These are phyloP conservation scores for Phorcus lineatus DNA, from an alignment of 2,888 invertebrate genomes.

Conservation along the genomic window DNA sequence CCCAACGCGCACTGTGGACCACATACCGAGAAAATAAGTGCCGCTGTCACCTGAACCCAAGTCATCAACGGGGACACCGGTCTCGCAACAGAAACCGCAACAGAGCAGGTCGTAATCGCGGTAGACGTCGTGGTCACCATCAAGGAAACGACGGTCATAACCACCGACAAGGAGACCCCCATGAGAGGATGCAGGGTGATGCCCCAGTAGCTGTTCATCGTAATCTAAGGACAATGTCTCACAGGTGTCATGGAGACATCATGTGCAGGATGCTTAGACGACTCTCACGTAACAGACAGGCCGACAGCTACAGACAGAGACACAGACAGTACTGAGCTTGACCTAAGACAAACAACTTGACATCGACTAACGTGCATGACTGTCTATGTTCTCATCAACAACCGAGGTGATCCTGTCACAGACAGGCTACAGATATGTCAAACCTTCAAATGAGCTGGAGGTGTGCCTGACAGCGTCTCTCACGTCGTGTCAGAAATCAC, in stretches of 20 bases:
- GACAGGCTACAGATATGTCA: not conserved
- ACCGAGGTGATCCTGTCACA: conserved; percentile 22
- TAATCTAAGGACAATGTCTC: not conserved
- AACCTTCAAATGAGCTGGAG: not conserved
- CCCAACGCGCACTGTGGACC: conserved; percentile 42
- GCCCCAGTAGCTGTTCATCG: not conserved
- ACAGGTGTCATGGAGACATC: not conserved
- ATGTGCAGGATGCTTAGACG: conserved; percentile 17
- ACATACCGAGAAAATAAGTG: conserved; percentile 46
- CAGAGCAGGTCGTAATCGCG: not conserved
- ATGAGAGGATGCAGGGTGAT: not conserved
- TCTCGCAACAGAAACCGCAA: conserved; percentile 38
- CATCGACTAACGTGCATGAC: conserved; percentile 32
- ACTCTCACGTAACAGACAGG: not conserved
- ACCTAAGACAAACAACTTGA: conserved; percentile 25
- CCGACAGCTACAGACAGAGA: not conserved
- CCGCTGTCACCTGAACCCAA: conserved; percentile 32
- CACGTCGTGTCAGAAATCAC: conserved; percentile 24
- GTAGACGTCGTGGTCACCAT: not conserved
- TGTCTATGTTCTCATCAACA: conserved; percentile 34
- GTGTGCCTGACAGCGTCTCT: conserved; percentile 31
- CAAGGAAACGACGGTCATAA: not conserved
- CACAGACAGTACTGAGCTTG: not conserved
- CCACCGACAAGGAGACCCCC: not conserved
- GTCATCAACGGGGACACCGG: not conserved